phyloP scores from a whole-genome alignment of 2,113 vertebrate genomes.

The Peromyscus polionotus region DNA sequence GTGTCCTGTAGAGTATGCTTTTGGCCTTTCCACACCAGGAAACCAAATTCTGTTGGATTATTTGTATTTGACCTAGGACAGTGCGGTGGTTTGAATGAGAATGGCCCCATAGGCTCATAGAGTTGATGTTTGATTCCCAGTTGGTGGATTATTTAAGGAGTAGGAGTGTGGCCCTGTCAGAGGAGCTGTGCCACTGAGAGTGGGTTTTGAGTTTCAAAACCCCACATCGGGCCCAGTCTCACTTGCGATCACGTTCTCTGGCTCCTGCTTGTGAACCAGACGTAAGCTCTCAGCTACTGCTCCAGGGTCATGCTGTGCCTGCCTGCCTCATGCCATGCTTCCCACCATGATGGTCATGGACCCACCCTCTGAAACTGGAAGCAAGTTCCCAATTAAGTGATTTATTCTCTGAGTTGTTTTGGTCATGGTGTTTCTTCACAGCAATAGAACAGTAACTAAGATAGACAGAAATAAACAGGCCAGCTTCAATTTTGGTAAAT shows the following conservation, averaged over 20 bases:
- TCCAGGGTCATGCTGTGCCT: neutral
- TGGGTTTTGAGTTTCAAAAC: neutral
- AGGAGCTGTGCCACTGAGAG: neutral
- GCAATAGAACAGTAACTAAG: neutral
- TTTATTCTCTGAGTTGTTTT: neutral
- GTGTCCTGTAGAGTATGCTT: neutral
- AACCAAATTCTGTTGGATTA: neutral
- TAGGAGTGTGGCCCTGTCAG: neutral
- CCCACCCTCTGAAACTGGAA: neutral
- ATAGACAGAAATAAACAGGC: neutral
- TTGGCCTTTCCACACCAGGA: constrained; percentile 26
- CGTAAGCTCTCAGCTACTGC: neutral
- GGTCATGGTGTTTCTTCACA: neutral
- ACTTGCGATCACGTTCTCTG: accelerated
- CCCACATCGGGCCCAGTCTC: neutral
- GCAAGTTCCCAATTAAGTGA: neutral
- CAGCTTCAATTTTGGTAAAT: constrained; percentile 32
- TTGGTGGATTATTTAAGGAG: neutral
- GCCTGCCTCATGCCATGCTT: neutral
- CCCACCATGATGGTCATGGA: neutral
- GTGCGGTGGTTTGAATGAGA: neutral
- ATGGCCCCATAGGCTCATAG: neutral
- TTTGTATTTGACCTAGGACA: neutral
- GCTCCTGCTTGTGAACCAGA: neutral
- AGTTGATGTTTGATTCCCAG: neutral